These are phyloP conservation scores for Melitaea cinxia DNA, from an alignment of 1,140 invertebrate genomes.

Conservation along the genomic window DNA sequence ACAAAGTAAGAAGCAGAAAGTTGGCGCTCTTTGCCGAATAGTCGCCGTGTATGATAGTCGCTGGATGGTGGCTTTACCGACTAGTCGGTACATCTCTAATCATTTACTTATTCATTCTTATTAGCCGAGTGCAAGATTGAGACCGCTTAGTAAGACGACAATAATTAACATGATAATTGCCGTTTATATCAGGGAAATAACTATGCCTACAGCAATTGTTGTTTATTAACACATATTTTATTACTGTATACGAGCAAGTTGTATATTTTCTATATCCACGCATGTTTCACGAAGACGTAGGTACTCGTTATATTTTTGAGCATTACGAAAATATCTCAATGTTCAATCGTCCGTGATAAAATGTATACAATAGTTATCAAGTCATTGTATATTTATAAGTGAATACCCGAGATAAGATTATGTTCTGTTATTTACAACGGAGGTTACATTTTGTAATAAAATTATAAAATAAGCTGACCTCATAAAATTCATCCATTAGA, in stretches of 20 bases:
- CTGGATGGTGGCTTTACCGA: too few relatives aligned
- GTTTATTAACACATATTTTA: neutral
- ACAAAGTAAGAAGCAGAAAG: too few relatives aligned
- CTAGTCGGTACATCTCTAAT: neutral
- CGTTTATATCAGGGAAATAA: constrained; percentile 15
- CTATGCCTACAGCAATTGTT: neutral
- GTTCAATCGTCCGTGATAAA: neutral
- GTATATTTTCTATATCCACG: too few relatives aligned
- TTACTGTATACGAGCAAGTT: too few relatives aligned
- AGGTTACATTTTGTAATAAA: neutral
- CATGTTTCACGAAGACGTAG: too few relatives aligned
- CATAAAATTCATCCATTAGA: too few relatives aligned
- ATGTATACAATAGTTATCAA: constrained; percentile 8
- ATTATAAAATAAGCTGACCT: neutral
- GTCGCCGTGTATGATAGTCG: too few relatives aligned
- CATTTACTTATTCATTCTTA: constrained; percentile 16
- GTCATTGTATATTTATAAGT: constrained; percentile 20
- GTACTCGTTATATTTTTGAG: too few relatives aligned
- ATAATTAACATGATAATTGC: constrained; percentile 16
- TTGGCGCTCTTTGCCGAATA: too few relatives aligned
- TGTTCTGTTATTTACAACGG: neutral
- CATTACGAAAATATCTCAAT: neutral
- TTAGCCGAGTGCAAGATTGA: constrained; percentile 6
- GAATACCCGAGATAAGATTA: constrained; percentile 20
- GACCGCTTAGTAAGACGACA: constrained; percentile 12